Evolutionary conservation across 2,797 vertebrate species (phyloP).

Genomic region (Poecilia velifera): DNA sequence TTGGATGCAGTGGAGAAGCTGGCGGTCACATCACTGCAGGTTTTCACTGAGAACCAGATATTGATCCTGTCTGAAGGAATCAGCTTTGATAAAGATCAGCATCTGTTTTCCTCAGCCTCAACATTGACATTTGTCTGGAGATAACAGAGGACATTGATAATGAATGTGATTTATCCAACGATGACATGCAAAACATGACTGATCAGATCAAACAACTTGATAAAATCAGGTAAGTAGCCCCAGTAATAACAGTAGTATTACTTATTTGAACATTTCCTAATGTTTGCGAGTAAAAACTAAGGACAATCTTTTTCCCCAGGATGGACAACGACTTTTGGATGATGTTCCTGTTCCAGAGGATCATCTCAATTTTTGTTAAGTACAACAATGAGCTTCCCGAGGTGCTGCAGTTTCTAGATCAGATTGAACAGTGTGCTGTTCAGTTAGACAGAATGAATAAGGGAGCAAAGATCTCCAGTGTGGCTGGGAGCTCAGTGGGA

Average conservation of each 20-base stretch:
- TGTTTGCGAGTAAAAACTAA: too few relatives aligned
- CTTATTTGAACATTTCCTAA: too few relatives aligned
- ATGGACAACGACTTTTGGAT: slow-evolving; percentile 59
- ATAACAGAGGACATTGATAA: neutral
- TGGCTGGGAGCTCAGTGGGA: slow-evolving; percentile 42
- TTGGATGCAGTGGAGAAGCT: too few relatives aligned
- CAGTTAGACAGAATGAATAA: slow-evolving; percentile 74
- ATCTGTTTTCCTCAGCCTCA: slow-evolving; percentile 9
- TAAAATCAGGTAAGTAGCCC: slow-evolving; percentile 62
- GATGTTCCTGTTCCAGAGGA: slow-evolving; percentile 65
- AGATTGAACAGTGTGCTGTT: slow-evolving; percentile 66
- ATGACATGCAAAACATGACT: slow-evolving; percentile 15
- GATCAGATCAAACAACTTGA: slow-evolving; percentile 56
- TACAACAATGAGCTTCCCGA: slow-evolving; percentile 39
- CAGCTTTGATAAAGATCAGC: too few relatives aligned
- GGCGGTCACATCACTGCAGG: too few relatives aligned
- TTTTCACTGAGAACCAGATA: too few relatives aligned
- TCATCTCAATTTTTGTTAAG: slow-evolving; percentile 50
- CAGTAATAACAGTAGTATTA: too few relatives aligned
- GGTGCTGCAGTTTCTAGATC: slow-evolving; percentile 65
- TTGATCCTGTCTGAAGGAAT: too few relatives aligned
- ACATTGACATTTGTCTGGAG: slow-evolving; percentile 18
- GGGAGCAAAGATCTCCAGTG: slow-evolving; percentile 65
- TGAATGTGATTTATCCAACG: slow-evolving; percentile 43
- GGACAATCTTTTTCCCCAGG: slow-evolving; percentile 42